Conservation (phyloP, 2,113 vertebrate genomes). For the Oenanthe oenanthe region DNA sequence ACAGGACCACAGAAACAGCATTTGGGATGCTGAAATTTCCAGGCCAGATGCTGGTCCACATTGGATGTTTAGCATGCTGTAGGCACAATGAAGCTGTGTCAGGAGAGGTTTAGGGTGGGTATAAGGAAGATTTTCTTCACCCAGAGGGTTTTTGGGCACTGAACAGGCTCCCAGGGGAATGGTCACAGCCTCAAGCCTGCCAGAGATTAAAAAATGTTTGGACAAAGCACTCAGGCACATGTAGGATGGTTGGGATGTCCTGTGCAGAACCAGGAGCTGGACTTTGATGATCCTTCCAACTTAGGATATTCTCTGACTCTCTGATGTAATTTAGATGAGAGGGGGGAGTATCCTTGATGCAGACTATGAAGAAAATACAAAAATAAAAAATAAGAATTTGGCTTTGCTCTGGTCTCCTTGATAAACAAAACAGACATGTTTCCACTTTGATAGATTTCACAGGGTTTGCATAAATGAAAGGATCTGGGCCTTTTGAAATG, state of each 20-base stretch:
- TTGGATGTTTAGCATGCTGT: too few relatives aligned
- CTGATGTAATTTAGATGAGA: background rate
- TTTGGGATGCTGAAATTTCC: background rate
- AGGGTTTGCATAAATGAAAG: background rate
- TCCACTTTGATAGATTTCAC: background rate
- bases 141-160: background rate
- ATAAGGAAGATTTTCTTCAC: background rate
- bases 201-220: background rate
- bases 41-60: rapidly evolving
- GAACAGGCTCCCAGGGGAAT: background rate
- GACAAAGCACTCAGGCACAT: background rate
- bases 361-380: background rate
- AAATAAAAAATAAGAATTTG: background rate
- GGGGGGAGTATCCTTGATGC: background rate
- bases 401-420: background rate
- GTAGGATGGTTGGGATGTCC: too few relatives aligned
- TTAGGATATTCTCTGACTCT: background rate
- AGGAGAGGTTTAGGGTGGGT: background rate
- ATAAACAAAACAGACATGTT: background rate
- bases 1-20: background rate
- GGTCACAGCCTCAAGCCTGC: background rate
- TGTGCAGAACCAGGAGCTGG: background rate
- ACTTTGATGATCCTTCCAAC: background rate
- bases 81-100: background rate
- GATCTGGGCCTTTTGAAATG: background rate